Evolutionary conservation across 2,888 invertebrate species (phyloP), one percentile per base, ranked within the genome.

Genomic region (Timandra comae): DNA sequence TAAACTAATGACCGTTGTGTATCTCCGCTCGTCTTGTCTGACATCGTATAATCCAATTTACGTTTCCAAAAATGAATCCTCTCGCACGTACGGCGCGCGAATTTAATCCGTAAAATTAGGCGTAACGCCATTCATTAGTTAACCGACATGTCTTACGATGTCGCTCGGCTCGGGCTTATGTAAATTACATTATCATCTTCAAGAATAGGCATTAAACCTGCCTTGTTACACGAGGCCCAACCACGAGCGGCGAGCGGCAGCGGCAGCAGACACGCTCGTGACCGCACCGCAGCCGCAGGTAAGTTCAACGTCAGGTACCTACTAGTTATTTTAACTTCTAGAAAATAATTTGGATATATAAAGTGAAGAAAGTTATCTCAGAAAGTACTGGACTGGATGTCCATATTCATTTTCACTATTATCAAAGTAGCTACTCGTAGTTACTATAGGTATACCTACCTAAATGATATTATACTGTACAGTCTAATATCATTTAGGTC

Each of bases 101-200:
- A 24, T 41, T 38, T 43, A 48, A 45, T 47, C 52, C 38, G 30
- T 37, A 39, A 46, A 48, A 54, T 50, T 45, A 48, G 38, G 32
- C 33, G 28, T 46, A 44, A 54, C 46, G 46, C 48, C 49, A 43
- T 59, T 58, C 58, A 53, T 54, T 59, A 54, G 56, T 54, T 55
- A 58, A 52, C 52, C 50, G 54, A 53, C 47, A 52, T 57, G 52
- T 56, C 55, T 52, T 46, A 43, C 48, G 48, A 52, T 43, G 55
- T 49, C 37, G 34, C 41, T 35, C 49, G 58, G 47, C 54, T 60
- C 51, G 46, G 63, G 69, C 67, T 75, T 73, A 73, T 70, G 67
- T 63, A 70, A 68, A 72, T 74, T 70, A 65, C 67, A 67, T 65
- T 67, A 69, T 70, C 73, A 69, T 67, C 66, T 76, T 64, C 62